phyloP scores from a whole-genome alignment of 2,797 vertebrate species.

The Karalla daura region DNA sequence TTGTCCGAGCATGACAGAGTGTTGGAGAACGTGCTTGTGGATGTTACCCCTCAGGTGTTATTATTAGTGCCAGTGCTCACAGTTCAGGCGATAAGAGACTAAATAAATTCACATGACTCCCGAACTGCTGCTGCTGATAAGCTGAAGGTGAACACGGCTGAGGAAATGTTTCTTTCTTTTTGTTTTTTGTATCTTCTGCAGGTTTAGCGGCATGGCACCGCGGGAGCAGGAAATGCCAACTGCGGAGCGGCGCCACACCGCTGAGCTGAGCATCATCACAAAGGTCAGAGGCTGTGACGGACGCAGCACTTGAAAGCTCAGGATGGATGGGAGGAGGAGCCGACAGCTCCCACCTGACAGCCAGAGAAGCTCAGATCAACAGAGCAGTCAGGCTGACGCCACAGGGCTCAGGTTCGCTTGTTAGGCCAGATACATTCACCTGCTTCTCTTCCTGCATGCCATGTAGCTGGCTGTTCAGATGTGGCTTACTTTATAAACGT shows the following conservation, averaged over 20 bases:
- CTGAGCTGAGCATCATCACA: conserved; percentile 47
- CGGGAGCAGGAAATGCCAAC: conserved; percentile 44
- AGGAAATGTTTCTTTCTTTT: not conserved
- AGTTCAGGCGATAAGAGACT: not conserved
- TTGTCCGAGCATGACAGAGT: no score
- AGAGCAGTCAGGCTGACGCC: conserved; percentile 3
- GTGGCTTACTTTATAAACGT: no score
- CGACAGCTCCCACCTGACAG: conserved; percentile 29
- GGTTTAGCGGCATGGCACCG: conserved; percentile 13
- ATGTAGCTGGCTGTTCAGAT: no score
- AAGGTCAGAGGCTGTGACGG: conserved; percentile 59
- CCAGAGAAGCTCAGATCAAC: not conserved
- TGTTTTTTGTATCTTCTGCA: conserved; percentile 7
- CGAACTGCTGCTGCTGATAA: not conserved
- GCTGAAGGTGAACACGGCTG: not conserved
- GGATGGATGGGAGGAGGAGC: conserved; percentile 36
- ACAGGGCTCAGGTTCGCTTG: not conserved
- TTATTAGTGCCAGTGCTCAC: not conserved
- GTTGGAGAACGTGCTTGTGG: no score
- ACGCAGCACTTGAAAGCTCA: conserved; percentile 41
- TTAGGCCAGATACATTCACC: not conserved
- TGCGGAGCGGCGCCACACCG: conserved; percentile 10
- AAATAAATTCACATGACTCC: not conserved
- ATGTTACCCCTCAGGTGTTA: no score
- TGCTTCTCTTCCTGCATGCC: not conserved